Evolutionary conservation across 2,888 invertebrate genomes (phyloP), one percentile per base, ranked within the genome.

Genomic region (Palloptera scutellata): DNA sequence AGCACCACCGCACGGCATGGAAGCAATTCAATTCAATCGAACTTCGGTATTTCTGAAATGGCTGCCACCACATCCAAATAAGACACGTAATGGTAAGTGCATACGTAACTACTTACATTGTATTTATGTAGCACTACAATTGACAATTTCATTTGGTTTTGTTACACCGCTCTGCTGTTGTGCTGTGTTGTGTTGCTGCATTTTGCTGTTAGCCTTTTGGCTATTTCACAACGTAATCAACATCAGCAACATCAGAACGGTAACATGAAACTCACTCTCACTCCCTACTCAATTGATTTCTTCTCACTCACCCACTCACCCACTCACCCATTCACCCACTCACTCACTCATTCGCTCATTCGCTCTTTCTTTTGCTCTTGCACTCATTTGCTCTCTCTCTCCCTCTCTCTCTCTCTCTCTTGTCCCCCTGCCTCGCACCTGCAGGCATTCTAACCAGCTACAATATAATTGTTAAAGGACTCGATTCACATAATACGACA

Each of bases 1-100:
- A 68, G 91, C 92, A 64, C 89, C 95, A n/a, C 97, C 97, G 19
- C 88, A 89, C 67, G 90, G 92, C 79, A 91, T 97, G 82, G 92
- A 93, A 83, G 91, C 95, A 75, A 89, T 92, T 72, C 90, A 95
- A 77, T 88, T 94, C 72, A 95, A 95, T 84, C 88, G 92, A 62
- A 92, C 93, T 72, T 89, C 93, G 63, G 90, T 94, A 70, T 90
- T 90, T 84, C 86, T 94, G 77, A 91, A 93, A 86, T 96, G 96
- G 96, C 91, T 91, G 77, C 90, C 94, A 48, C 96, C 96, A 8
- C 78, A 80, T 70, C 89, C 91, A 58, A 81, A 87, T 57, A 87
- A 89, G 72, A 87, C 91, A 62, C 90, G 92, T 79, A 96, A 97
- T 85, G 97, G 97, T 84, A 77, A 68, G 78, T 55, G 62, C 30